Evolutionary conservation across 2,113 vertebrate genomes (phyloP).

Genomic region (Riparia riparia): DNA sequence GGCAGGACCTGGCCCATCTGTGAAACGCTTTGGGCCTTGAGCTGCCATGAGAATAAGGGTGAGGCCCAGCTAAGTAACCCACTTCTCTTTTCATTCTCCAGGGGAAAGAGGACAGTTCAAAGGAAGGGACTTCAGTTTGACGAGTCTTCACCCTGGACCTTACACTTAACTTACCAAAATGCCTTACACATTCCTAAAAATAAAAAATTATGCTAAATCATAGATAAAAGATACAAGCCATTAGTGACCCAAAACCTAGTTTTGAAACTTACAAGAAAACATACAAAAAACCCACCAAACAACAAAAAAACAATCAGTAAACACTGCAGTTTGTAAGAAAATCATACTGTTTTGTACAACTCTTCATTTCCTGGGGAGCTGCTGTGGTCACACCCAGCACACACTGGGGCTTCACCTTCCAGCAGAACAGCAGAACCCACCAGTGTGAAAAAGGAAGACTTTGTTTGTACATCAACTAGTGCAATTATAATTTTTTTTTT

Average conservation of each 20-base stretch:
- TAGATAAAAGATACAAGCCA: constrained; percentile 72
- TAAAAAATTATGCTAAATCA: constrained; percentile 68
- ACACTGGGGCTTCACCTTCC: neutral
- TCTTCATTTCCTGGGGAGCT: constrained; percentile 13
- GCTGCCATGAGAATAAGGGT: neutral
- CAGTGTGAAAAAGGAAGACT: constrained; percentile 64
- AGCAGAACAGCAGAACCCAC: neutral
- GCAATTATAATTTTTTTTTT: constrained; percentile 62
- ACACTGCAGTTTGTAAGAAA: constrained; percentile 60
- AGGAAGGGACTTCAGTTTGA: constrained; percentile 85
- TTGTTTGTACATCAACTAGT: constrained; percentile 59
- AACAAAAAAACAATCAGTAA: neutral
- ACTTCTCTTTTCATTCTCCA: constrained; percentile 42
- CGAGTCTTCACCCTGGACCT: constrained; percentile 30
- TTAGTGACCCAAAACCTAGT: constrained; percentile 61
- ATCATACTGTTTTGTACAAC: constrained; percentile 60
- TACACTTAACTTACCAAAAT: constrained; percentile 79
- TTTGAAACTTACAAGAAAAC: constrained; percentile 27
- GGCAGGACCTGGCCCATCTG: neutral
- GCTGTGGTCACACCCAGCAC: neutral
- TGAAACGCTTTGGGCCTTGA: neutral
- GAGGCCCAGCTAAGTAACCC: neutral
- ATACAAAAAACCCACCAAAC: neutral
- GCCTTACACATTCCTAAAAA: constrained; percentile 85
- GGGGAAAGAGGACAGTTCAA: constrained; percentile 69